Percentiles rank a stretch among this genome's conserved stretches.
Evolutionary conservation across 2,113 vertebrate genomes (phyloP).

Genomic region (Colossoma macropomum): DNA sequence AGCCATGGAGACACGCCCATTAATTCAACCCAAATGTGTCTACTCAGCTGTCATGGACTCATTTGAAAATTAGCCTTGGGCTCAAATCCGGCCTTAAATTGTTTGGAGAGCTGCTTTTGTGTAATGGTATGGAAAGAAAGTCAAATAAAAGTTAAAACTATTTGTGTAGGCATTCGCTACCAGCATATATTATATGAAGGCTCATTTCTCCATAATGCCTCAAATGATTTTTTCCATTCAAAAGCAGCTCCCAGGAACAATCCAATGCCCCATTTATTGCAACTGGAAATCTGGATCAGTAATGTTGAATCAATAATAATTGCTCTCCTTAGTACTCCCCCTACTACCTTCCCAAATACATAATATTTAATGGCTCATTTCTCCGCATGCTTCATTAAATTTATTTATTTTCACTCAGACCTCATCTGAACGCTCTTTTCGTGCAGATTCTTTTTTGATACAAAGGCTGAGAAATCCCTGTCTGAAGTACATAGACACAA

Average conservation of each 20-base stretch:
- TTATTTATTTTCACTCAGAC: constrained; percentile 1
- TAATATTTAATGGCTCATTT: background rate
- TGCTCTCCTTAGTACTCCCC: background rate
- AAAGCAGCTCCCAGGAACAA: background rate
- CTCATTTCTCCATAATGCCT: background rate
- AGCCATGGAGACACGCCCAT: background rate
- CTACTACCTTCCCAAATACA: background rate
- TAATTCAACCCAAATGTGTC: background rate
- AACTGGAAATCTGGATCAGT: background rate
- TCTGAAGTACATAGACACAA: background rate
- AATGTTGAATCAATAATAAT: background rate
- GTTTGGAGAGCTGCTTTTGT: background rate
- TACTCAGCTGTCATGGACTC: background rate
- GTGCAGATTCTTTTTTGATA: background rate
- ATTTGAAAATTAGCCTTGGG: background rate
- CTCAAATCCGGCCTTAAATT: background rate
- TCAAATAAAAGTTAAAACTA: background rate
- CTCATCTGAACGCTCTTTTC: background rate
- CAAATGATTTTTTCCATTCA: background rate
- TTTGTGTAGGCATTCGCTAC: background rate
- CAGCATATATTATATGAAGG: background rate
- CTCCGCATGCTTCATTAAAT: background rate
- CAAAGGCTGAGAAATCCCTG: background rate
- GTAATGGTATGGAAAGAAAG: background rate
- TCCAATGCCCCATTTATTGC: background rate